Evolutionary conservation across 1,140 invertebrate genomes (phyloP), one percentile per base, ranked within the genome.

Genomic region (Penaeus indicus): DNA sequence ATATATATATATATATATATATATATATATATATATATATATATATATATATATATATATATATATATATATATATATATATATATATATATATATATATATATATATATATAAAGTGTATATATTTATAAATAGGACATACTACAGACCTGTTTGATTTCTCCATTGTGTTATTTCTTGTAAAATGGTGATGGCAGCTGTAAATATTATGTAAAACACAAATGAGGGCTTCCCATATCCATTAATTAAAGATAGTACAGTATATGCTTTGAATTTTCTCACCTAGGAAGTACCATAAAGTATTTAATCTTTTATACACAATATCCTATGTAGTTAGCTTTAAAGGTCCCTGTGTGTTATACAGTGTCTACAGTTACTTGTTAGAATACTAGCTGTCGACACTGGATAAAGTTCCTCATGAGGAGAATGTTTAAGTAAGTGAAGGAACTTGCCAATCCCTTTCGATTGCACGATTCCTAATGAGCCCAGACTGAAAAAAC

Each of bases 191-290:
- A 67, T 54, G 63, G 85, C 77, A 81, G 42, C 62, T 87, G 78
- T 87, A 84, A 77, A 88, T 84, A 84, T 84, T 64, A 75, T 75
- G 72, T 38, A 75, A 78, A 88, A 88, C 86, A 88, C 86, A 88
- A 88, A 78, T 84, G 62, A 88, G 86, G 86, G 86, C 86, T 88
- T 88, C 86, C 86, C 86, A 88, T 84, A 67, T 64, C 25, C 63
- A 67, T 79, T 67, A 79, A 38, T 88, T 64, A 78, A 88, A 69
- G 69, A 88, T 84, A 81, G 72, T 69, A 88, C 82, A 81, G 72
- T 88, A 13, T 72, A 84, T 78, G 61, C 81, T 84, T 77, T 80
- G 82, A 62, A 88, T 77, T 47, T 38, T 84, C 81, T 84, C 69
- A 75, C 86, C 47, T 84, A 84, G 38, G 42, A 88, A 78, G 16